Conservation (phyloP, 2,888 invertebrate genomes). For the Ethmia dodecea region DNA sequence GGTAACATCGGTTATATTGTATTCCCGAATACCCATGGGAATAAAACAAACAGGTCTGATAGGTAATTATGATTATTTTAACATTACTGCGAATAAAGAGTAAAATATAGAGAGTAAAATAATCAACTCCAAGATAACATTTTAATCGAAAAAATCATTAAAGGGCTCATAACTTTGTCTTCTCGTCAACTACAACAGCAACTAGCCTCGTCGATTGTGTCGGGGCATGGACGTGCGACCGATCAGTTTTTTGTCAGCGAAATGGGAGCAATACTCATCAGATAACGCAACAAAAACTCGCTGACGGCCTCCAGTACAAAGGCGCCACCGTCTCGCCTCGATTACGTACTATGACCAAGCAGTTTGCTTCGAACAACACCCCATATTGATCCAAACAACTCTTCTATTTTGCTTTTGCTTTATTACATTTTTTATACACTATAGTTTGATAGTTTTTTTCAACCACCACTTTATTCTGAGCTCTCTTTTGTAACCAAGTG, state of each 20-base stretch:
- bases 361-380: conserved; percentile 66
- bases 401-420: conserved; percentile 63
- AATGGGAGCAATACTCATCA: conserved; percentile 76
- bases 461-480: conserved; percentile 31
- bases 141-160: too few relatives aligned
- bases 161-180: too few relatives aligned
- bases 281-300: conserved; percentile 71
- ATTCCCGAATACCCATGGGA: too few relatives aligned
- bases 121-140: too few relatives aligned
- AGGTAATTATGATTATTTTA: too few relatives aligned
- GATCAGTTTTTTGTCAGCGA: conserved; percentile 53
- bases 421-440: conserved; percentile 65
- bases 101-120: too few relatives aligned
- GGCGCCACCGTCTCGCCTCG: conserved; percentile 71
- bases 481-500: conserved; percentile 11
- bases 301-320: conserved; percentile 63
- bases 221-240: conserved; percentile 30
- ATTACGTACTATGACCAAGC: conserved; percentile 76
- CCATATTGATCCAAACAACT: conserved; percentile 76
- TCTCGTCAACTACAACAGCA: too few relatives aligned
- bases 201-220: conserved; percentile 16
- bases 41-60: too few relatives aligned
- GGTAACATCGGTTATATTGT: too few relatives aligned
- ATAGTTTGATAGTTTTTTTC: conserved; percentile 28
- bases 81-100: too few relatives aligned